These are phyloP conservation scores for Drepana arcuata DNA, from an alignment of 1,140 invertebrate species.

Conservation along the genomic window DNA sequence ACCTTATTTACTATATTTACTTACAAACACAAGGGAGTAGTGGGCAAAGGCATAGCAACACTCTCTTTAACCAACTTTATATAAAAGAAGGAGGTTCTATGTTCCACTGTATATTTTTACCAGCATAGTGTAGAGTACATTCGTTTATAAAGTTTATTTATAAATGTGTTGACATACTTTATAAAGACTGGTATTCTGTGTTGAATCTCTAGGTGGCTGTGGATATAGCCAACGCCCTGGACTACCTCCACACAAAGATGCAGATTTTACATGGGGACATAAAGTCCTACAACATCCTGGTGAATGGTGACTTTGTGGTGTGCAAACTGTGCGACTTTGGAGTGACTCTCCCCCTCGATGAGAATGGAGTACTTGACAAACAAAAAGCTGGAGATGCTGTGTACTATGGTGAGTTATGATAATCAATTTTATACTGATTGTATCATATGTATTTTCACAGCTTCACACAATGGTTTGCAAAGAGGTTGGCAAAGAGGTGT, in stretches of 20 bases:
- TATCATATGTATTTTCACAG: too few species aligned
- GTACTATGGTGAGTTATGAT: constrained; percentile 47
- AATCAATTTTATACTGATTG: too few species aligned
- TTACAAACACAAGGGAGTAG: too few species aligned
- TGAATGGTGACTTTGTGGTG: constrained; percentile 80
- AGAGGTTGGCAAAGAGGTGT: too few species aligned
- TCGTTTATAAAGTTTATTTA: background rate
- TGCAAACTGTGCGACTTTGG: constrained; percentile 92
- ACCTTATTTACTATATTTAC: too few species aligned
- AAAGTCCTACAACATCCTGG: constrained; percentile 87
- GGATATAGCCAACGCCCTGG: constrained; percentile 80
- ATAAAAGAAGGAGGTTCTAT: too few species aligned
- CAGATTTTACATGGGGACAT: constrained; percentile 86
- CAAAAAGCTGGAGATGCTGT: constrained; percentile 66
- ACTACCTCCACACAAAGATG: constrained; percentile 84
- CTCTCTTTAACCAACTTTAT: too few species aligned
- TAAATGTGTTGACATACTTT: background rate
- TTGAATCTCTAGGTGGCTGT: constrained; percentile 57
- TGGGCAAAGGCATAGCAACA: too few species aligned
- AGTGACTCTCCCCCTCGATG: constrained; percentile 79
- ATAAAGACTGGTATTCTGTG: background rate
- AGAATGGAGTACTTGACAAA: constrained; percentile 75
- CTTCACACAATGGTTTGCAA: too few species aligned
- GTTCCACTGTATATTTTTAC: too few species aligned
- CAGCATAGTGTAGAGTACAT: too few species aligned